Conservation (phyloP, 2,797 vertebrate species). For the Macropodus opercularis region DNA sequence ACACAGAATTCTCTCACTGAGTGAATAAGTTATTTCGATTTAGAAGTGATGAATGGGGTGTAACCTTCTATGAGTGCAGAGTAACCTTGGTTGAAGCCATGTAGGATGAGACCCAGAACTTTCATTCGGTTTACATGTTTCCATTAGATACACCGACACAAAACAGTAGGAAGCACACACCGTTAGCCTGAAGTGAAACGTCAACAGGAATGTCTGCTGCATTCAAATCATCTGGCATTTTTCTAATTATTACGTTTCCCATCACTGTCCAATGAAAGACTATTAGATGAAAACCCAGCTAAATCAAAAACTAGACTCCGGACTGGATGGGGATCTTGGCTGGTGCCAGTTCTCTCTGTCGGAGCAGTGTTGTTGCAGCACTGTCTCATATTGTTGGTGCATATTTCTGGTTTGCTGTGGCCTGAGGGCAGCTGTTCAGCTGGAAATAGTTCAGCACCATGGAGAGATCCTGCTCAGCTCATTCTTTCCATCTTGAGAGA, state of each 20-base stretch:
- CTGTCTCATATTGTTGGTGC: slow-evolving; percentile 26
- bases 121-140: slow-evolving; percentile 13
- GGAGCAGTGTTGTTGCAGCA: slow-evolving; percentile 9
- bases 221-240: not conserved
- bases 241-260: not conserved
- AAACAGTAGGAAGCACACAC: not conserved
- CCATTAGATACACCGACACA: not conserved
- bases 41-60: slow-evolving; percentile 13
- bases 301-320: slow-evolving; percentile 12
- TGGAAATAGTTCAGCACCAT: slow-evolving; percentile 74
- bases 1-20: not conserved
- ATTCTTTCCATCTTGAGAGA: slow-evolving; percentile 56
- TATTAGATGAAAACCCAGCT: not conserved
- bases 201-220: not conserved
- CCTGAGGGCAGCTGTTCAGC: slow-evolving; percentile 61
- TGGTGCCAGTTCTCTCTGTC: slow-evolving; percentile 9
- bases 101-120: not conserved
- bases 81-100: not conserved
- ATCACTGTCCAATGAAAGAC: not conserved
- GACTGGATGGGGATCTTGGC: slow-evolving; percentile 5
- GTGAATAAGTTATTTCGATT: slow-evolving; percentile 7
- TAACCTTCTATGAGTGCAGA: not conserved
- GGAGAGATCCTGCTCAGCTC: slow-evolving; percentile 66
- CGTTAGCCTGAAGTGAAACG: not conserved
- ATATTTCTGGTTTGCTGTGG: slow-evolving; percentile 57